Base-by-base conservation (phyloP, 2,888 invertebrate species). In the Plusia festucae region DNA sequence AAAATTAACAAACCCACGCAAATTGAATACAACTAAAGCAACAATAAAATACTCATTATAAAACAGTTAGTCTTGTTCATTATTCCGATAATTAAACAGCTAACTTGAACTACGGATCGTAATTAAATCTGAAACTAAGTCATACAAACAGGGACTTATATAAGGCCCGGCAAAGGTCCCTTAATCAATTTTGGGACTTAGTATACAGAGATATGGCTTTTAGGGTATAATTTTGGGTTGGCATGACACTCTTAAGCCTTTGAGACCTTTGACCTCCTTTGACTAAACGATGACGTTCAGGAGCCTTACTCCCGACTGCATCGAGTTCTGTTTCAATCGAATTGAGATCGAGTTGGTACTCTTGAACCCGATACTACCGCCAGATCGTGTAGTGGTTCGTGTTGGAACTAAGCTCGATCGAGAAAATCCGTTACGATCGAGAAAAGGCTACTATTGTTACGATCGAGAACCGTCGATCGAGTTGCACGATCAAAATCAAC, bases 131-230 rank as follows among this genome's bases (percentile, higher is more conserved):
- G 65, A 67, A 69, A 74, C 68, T 74, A 63, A 52, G 46, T 58
- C 30, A 65, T 53, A 66, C 24, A 65, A 65, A 69, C 44, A 65
- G 18, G 57, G 44, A 53, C 59, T 61, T 30, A 57, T 30, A 61
- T 20, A 53, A 44, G 53, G 20, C 54, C 11, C 22, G 20, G 13
- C 27, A 16, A 66, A 70, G 65, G 67, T 46, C 73, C 54, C 59
- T 70, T 71, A 79, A 81, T 76, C 68, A 74, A 79, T 78, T 81
- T 61, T 22, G 11, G 9, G n/a, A 44, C 73, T 72, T 60, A 62
- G 52, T 56, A 40, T 40, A 49, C 27, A 34, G n/a, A 59, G 58
- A 58, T 27, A 32, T 44, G 20, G 34, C 34, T 34, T 20, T 34
- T 56, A 53, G 40, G 32, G 20, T 53, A 55, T 58, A 30, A 55